phyloP scores from a whole-genome alignment of 2,888 invertebrate species.

The Operophtera brumata region DNA sequence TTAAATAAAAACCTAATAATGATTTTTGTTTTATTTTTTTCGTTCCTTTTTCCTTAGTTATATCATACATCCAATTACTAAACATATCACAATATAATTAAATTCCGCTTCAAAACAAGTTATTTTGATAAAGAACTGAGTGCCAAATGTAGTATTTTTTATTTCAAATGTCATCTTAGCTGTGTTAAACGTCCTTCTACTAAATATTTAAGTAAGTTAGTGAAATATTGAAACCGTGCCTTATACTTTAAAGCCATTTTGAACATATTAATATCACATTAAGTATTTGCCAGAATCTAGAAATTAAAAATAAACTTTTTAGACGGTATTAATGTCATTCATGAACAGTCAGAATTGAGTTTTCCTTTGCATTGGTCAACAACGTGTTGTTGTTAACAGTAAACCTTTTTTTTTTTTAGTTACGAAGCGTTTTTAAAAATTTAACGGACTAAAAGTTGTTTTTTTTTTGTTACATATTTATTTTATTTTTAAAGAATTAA shows the following conservation, averaged over 20 bases:
- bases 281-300: conserved; percentile 65
- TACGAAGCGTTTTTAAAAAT: too few species aligned
- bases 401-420: conserved; percentile 1
- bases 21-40: conserved; percentile 67
- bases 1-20: conserved; percentile 67
- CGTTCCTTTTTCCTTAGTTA: conserved; percentile 49
- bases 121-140: conserved; percentile 34
- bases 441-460: too few species aligned
- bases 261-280: conserved; percentile 71
- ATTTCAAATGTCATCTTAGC: conserved; percentile 43
- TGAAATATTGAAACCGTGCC: conserved; percentile 74
- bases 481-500: too few species aligned
- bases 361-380: conserved; percentile 6
- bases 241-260: conserved; percentile 79
- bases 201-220: conserved; percentile 57
- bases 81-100: conserved; percentile 62
- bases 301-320: conserved; percentile 33
- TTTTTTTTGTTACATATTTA: too few species aligned
- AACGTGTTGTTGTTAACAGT: too few species aligned
- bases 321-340: conserved; percentile 20
- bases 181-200: conserved; percentile 70
- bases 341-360: conserved; percentile 12
- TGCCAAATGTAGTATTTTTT: conserved; percentile 42
- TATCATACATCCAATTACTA: conserved; percentile 52
- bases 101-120: conserved; percentile 29